Percentiles rank a stretch among this genome's conserved stretches.
phyloP scores from a whole-genome alignment of 2,888 invertebrate species.

The Stegana nigrithorax region DNA sequence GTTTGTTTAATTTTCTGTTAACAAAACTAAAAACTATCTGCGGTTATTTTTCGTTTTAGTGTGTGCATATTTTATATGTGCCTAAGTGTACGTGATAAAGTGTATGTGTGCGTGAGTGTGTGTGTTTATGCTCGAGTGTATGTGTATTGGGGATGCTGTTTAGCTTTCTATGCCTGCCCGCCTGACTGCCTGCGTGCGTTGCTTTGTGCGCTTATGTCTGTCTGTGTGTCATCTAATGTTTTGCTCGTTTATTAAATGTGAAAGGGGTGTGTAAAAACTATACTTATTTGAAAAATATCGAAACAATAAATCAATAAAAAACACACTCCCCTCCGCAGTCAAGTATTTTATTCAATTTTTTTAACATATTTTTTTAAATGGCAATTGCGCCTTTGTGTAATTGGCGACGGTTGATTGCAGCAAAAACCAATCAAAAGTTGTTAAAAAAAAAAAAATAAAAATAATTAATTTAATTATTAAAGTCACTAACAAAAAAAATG shows the following conservation, averaged over 20 bases:
- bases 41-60: conserved; percentile 36
- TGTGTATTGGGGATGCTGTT: conserved; percentile 39
- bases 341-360: background rate
- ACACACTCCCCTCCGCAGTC: conserved; percentile 29
- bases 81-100: conserved; percentile 7
- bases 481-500: conserved; percentile 34
- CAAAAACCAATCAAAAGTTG: too few species aligned
- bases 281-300: conserved; percentile 30
- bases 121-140: conserved; percentile 4
- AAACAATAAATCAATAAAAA: conserved; percentile 54
- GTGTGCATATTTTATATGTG: background rate
- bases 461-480: too few species aligned
- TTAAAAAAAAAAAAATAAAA: too few species aligned
- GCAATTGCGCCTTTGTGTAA: too few species aligned
- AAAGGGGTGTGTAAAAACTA: conserved; percentile 35
- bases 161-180: conserved; percentile 30
- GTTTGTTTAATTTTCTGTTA: conserved; percentile 47
- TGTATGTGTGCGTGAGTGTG: conserved; percentile 13
- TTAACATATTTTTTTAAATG: background rate
- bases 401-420: too few species aligned
- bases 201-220: conserved; percentile 6
- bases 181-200: background rate
- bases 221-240: conserved; percentile 20
- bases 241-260: conserved; percentile 23
- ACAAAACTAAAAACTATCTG: conserved; percentile 50